Evolutionary conservation across 2,888 invertebrate species (phyloP), one percentile per base, ranked within the genome.

Genomic region (Smittia sp.): DNA sequence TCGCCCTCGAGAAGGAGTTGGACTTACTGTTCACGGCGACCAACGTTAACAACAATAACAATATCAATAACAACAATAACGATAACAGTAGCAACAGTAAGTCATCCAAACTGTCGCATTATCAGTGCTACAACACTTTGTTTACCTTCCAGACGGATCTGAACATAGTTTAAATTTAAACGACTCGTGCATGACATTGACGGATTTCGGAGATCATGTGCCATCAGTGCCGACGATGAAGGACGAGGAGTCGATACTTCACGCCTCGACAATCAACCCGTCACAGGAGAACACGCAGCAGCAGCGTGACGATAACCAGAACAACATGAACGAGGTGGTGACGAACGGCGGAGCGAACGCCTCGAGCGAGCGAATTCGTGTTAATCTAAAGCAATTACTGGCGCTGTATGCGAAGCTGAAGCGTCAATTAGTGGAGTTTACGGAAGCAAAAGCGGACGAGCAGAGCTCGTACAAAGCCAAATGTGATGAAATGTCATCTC

Each of bases 401-500:
- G 73, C 73, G 27, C 41, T 73, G 1, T 73, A 73, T 73, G 63
- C 73, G 1, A 73, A 65, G 27, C 65, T 73, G 6, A 73, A 63
- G 25, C 63, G 65, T 25, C 73, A 73, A 73, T 65, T 73, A 25
- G 62, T 73, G 46, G 73, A 73, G 20, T 73, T 65, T 32, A 73
- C 46, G 24, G 73, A 73, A 65, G 46, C 39, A 22, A 73, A 73
- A 65, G 15, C 63, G 13, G 27, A 41, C 41, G 73, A 73, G 65
- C 63, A 65, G 41, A 65, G 65, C 41, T 63, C 63, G 54, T 65
- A 65, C 41, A 63, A 73, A 65, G 73, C 63, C 25, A 73, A 65
- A 73, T 65, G 52, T 73, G 73, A 73, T 65, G 73, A 73, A 52
- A 65, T 73, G 73, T 73, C 73, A 46, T 63, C 73, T 63, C 65